Evolutionary conservation across 2,797 vertebrate genomes (phyloP).

Genomic region (Luscinia megarhynchos): DNA sequence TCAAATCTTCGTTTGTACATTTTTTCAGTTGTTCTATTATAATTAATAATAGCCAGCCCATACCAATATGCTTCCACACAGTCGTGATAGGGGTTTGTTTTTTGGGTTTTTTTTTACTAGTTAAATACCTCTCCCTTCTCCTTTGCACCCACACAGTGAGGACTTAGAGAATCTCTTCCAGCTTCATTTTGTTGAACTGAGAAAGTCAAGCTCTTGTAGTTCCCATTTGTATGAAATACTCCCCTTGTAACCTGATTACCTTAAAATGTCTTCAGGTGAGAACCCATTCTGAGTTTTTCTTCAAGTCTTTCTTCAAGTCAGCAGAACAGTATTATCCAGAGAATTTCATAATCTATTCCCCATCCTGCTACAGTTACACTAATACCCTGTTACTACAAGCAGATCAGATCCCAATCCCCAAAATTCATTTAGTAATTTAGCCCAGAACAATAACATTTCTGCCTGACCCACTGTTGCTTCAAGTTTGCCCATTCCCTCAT

Average conservation of each 20-base stretch:
- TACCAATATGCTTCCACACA: fast-evolving
- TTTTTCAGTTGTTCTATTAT: background rate
- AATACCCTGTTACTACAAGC: background rate
- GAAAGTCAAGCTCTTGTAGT: background rate
- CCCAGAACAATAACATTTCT: background rate
- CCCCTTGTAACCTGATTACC: background rate
- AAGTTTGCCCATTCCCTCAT: background rate
- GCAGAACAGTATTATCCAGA: background rate
- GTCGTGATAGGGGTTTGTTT: too few species aligned
- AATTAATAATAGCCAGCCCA: background rate
- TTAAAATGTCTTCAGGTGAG: background rate
- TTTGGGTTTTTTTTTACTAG: background rate
- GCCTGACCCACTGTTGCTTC: background rate
- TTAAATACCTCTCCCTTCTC: background rate
- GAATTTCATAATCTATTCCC: background rate
- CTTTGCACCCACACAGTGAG: background rate
- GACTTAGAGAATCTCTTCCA: background rate
- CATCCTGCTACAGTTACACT: background rate
- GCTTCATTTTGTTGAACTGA: background rate
- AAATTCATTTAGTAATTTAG: background rate
- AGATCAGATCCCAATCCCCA: background rate
- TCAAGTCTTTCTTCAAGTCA: background rate
- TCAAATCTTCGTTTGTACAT: background rate
- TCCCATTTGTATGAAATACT: background rate
- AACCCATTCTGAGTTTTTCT: background rate